phyloP scores from a whole-genome alignment of 64 coral and sea anemone species.

The Trachythela sp. region DNA sequence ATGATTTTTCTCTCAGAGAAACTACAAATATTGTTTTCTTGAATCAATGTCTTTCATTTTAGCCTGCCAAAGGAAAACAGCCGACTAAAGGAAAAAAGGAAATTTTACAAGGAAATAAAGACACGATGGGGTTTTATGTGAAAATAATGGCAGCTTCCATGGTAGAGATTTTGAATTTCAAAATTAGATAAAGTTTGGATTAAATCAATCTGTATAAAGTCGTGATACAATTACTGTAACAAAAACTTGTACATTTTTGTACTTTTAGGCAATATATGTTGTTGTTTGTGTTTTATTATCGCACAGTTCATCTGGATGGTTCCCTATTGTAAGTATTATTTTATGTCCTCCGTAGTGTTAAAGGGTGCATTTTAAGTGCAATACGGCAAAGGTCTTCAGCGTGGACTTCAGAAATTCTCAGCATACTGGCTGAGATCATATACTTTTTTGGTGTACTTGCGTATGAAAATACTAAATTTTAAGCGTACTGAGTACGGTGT shows the following conservation, averaged over 20 bases:
- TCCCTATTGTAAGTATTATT: neutral
- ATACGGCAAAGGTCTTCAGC: too few species aligned
- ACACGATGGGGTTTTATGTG: neutral
- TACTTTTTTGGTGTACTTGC: neutral
- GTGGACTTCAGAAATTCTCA: too few species aligned
- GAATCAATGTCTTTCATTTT: neutral
- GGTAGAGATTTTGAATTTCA: neutral
- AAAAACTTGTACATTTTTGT: neutral
- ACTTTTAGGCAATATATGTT: neutral
- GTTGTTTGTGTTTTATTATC: neutral
- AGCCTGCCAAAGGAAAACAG: constrained; percentile 11
- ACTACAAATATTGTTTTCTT: neutral
- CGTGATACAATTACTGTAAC: neutral
- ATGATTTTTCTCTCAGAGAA: neutral
- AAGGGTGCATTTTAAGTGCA: too few species aligned
- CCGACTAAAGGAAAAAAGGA: constrained; percentile 14
- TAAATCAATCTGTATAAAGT: neutral
- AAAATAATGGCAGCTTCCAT: constrained; percentile 7
- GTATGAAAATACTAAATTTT: too few species aligned
- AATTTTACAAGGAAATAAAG: constrained; percentile 11
- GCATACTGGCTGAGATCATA: too few species aligned
- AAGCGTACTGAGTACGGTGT: too few species aligned
- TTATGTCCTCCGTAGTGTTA: neutral
- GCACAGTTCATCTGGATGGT: neutral
- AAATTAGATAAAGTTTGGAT: neutral